A percentile compares a stretch with the other conserved stretches of the same genome.
phyloP scores from a whole-genome alignment of 2,113 vertebrate species.

The Jaculus jaculus region DNA sequence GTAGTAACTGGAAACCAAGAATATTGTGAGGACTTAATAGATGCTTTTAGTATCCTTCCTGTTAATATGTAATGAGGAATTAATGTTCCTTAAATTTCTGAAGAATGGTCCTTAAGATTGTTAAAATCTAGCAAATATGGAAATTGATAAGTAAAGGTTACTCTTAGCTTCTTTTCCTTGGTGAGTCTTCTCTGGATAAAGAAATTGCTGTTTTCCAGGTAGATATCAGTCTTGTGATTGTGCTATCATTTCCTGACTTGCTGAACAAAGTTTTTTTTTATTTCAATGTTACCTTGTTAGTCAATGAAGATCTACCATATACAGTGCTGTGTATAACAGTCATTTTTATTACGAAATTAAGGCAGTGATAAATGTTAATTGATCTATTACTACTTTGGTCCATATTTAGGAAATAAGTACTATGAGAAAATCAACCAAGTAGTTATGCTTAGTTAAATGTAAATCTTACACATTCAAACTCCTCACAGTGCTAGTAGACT shows the following conservation, averaged over 20 bases:
- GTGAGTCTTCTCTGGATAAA: background rate
- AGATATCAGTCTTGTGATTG: background rate
- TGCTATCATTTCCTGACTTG: background rate
- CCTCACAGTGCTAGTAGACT: background rate
- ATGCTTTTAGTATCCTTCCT: background rate
- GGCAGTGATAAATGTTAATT: background rate
- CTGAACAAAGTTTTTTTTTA: background rate
- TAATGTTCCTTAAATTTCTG: slow-evolving; percentile 6
- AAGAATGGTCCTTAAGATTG: slow-evolving; percentile 5
- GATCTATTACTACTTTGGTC: background rate
- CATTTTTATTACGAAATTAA: background rate
- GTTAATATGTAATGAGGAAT: background rate
- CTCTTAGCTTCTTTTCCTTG: background rate
- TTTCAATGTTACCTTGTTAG: background rate
- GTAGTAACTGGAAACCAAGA: background rate
- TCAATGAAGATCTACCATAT: background rate
- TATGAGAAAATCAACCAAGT: background rate
- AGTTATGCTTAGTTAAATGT: slow-evolving; percentile 9
- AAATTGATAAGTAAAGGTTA: slow-evolving; percentile 10
- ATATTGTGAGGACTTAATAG: background rate
- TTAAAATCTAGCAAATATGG: background rate
- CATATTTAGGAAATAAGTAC: slow-evolving; percentile 20
- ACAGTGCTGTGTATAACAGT: background rate
- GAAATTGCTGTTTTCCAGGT: background rate
- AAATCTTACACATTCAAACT: slow-evolving; percentile 17